phyloP scores from a whole-genome alignment of 2,797 vertebrate genomes.

The Xenopus petersii region DNA sequence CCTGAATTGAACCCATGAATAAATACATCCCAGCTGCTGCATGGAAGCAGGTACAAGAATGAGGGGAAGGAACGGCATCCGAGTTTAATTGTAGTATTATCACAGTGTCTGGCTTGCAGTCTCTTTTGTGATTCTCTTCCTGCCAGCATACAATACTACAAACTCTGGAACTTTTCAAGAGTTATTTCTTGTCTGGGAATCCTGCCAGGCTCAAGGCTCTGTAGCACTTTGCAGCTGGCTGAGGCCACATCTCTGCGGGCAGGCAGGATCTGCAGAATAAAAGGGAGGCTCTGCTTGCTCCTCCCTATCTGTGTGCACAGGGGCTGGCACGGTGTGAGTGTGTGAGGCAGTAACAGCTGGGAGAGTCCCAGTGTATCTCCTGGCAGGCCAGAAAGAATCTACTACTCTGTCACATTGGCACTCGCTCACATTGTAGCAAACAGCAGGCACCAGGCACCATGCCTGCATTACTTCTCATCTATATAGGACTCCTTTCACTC shows the following conservation, averaged over 20 bases:
- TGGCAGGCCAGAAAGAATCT: not conserved
- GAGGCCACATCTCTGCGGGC: not conserved
- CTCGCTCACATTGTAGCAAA: no score
- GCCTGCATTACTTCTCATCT: constrained; percentile 1
- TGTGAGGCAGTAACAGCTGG: constrained; percentile 20
- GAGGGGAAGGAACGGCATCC: no score
- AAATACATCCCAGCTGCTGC: no score
- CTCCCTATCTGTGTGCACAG: constrained; percentile 1
- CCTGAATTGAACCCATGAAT: no score
- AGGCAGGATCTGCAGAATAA: constrained; percentile 1
- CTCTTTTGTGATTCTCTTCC: constrained; percentile 29
- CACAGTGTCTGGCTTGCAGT: no score
- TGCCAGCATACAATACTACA: constrained; percentile 32
- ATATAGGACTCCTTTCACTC: not conserved
- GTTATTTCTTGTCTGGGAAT: constrained; percentile 21
- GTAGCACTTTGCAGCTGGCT: not conserved
- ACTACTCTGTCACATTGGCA: not conserved
- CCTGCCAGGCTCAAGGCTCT: constrained; percentile 34
- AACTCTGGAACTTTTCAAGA: constrained; percentile 26
- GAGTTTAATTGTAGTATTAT: no score
- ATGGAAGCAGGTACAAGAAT: no score
- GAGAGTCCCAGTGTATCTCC: constrained; percentile 1
- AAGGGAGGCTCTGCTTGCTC: not conserved
- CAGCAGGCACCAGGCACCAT: constrained; percentile 14
- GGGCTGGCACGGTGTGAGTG: constrained; percentile 13